These are phyloP conservation scores for Triplophysa dalaica DNA, from an alignment of 2,113 vertebrate species.

Conservation along the genomic window DNA sequence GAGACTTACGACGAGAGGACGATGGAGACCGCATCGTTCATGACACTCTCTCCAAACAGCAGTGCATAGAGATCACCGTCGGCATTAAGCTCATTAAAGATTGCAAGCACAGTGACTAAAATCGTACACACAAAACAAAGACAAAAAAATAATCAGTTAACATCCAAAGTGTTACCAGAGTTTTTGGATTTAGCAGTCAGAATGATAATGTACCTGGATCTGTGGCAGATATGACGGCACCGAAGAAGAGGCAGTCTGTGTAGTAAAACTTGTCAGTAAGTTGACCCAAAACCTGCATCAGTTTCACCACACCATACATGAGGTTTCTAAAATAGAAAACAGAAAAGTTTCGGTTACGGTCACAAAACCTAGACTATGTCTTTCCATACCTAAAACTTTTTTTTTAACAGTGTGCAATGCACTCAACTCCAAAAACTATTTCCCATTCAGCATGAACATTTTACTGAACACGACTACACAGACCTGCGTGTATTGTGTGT, in stretches of 20 bases:
- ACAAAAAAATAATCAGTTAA: constrained; percentile 36
- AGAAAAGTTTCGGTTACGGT: neutral
- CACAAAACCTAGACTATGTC: neutral
- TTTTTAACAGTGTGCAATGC: neutral
- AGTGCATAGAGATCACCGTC: constrained; percentile 98
- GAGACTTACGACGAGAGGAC: constrained; percentile 77
- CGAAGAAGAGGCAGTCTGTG: constrained; percentile 97
- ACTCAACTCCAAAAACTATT: neutral
- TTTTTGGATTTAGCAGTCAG: neutral
- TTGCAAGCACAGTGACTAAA: constrained; percentile 92
- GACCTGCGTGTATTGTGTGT: no score
- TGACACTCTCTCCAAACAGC: constrained; percentile 95
- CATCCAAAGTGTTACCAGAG: neutral
- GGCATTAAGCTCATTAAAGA: constrained; percentile 95
- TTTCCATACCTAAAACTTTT: neutral
- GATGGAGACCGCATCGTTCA: constrained; percentile 96
- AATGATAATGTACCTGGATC: constrained; percentile 83
- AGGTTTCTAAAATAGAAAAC: constrained; percentile 80
- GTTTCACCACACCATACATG: constrained; percentile 97
- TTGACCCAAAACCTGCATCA: constrained; percentile 91
- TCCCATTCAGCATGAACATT: neutral
- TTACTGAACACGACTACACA: no score
- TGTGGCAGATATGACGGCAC: constrained; percentile 95
- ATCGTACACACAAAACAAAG: constrained; percentile 46
- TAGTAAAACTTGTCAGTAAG: constrained; percentile 95